Evolutionary conservation across 2,797 vertebrate species (phyloP), one percentile per base, ranked within the genome.

Genomic region (Melopsittacus undulatus): DNA sequence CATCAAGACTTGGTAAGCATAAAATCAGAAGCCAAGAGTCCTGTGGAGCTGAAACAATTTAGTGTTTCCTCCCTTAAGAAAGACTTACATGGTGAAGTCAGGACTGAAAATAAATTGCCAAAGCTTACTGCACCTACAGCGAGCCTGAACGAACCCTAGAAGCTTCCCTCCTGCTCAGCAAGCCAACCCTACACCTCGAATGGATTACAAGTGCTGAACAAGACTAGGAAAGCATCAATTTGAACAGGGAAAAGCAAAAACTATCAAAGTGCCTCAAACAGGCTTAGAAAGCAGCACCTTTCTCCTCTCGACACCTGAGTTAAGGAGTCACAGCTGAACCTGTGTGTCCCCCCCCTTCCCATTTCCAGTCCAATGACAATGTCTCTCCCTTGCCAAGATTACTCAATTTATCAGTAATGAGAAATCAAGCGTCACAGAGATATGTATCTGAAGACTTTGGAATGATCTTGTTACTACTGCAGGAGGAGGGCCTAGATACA

Each of bases 181-280:
- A 29, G 36, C 14, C n/a, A 10, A 3, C 20, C 46, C 14, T 0
- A 5, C 2, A 23, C 0, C 4, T 18, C 70, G 52, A 49, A 62
- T 0, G 0, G 11, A 49, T 38, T 36, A 36, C 18, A 4, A 23
- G 22, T 14, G 2, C 0, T 38, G 30, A 56, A 5, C 7, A 52
- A 61, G 7, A 48, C 17, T 13, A 51, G 26, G 38, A 52, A 64
- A 30, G 1, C 27, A 64, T 7, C 20, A 54, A 14, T 12, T 38
- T 13, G 10, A n/a, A 68, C 11, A 10, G 0, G 1, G 29, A 48
- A 68, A 14, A 24, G 23, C 69, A 49, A 42, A 34, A 86, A 8
- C 17, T 22, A 64, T 14, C 10, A 0, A 29, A 34, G 17, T 14
- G 32, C 22, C 17, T 13, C 13, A 49, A 43, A 0, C 2, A 9